Evolutionary conservation across 1,140 invertebrate genomes (phyloP).

Genomic region (Diorhabda elongata): DNA sequence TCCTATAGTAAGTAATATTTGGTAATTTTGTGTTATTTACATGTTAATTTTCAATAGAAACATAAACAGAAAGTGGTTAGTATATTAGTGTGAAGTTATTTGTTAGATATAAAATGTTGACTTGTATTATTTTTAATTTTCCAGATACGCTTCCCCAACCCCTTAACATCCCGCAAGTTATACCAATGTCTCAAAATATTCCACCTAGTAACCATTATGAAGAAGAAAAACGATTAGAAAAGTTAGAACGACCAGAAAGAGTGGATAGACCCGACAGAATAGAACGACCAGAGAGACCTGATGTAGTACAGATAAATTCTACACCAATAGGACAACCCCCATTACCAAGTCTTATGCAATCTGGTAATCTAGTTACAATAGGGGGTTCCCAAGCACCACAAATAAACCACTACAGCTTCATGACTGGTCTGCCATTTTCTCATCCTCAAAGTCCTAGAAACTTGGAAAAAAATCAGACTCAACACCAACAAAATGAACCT

Average conservation of each 20-base stretch:
- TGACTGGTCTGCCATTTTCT: slow-evolving; percentile 38
- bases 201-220: slow-evolving; percentile 37
- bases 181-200: slow-evolving; percentile 39
- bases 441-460: slow-evolving; percentile 34
- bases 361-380: slow-evolving; percentile 55
- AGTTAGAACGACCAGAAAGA: slow-evolving; percentile 46
- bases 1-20: slow-evolving; percentile 35
- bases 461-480: slow-evolving; percentile 28
- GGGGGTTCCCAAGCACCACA: slow-evolving; percentile 48
- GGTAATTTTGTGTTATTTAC: slow-evolving; percentile 11
- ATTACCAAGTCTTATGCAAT: slow-evolving; percentile 52
- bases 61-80: neutral
- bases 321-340: slow-evolving; percentile 52
- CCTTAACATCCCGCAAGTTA: slow-evolving; percentile 48
- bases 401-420: slow-evolving; percentile 52
- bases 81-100: too few species aligned
- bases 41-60: neutral
- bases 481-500: slow-evolving; percentile 57
- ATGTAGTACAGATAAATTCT: slow-evolving; percentile 47
- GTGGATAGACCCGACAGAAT: slow-evolving; percentile 47
- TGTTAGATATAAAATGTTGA: too few species aligned
- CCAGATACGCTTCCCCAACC: slow-evolving; percentile 38
- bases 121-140: neutral
- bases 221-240: slow-evolving; percentile 46
- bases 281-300: slow-evolving; percentile 47